These are phyloP conservation scores for Formica selysi DNA, from an alignment of 1,140 invertebrate genomes.

Conservation along the genomic window DNA sequence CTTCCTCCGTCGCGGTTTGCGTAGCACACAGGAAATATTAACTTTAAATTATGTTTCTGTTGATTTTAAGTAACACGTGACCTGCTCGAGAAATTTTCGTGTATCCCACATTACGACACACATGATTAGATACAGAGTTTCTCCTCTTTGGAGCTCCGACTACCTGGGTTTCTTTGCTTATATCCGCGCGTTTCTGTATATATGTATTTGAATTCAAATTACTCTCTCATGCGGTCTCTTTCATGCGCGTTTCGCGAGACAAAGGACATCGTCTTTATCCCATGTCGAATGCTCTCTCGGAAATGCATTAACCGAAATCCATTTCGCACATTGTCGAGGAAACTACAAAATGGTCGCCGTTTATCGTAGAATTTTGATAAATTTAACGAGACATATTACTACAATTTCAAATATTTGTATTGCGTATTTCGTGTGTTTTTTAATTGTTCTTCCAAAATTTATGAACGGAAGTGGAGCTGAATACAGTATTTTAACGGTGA, in stretches of 20 bases:
- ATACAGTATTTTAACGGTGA: neutral
- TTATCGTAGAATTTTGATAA: neutral
- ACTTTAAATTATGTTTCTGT: slow-evolving; percentile 65
- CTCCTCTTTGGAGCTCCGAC: slow-evolving; percentile 45
- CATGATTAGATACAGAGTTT: slow-evolving; percentile 21
- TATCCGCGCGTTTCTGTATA: slow-evolving; percentile 26
- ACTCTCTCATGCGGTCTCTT: neutral
- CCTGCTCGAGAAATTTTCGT: slow-evolving; percentile 42
- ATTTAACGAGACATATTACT: neutral
- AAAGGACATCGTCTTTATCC: neutral
- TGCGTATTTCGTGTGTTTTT: neutral
- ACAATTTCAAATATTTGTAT: neutral
- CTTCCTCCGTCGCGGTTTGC: neutral
- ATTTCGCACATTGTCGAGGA: neutral
- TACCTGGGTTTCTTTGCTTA: slow-evolving; percentile 23
- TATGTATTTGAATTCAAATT: slow-evolving; percentile 66
- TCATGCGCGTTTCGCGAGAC: neutral
- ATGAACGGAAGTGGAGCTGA: neutral
- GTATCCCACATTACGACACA: neutral
- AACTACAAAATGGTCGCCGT: neutral
- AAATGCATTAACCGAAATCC: neutral
- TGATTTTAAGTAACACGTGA: slow-evolving; percentile 46
- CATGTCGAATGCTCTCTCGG: neutral
- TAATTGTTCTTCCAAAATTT: neutral
- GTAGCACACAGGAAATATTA: slow-evolving; percentile 56